Base-by-base conservation (phyloP, 2,888 invertebrate genomes). In the Sialis fuliginosa region DNA sequence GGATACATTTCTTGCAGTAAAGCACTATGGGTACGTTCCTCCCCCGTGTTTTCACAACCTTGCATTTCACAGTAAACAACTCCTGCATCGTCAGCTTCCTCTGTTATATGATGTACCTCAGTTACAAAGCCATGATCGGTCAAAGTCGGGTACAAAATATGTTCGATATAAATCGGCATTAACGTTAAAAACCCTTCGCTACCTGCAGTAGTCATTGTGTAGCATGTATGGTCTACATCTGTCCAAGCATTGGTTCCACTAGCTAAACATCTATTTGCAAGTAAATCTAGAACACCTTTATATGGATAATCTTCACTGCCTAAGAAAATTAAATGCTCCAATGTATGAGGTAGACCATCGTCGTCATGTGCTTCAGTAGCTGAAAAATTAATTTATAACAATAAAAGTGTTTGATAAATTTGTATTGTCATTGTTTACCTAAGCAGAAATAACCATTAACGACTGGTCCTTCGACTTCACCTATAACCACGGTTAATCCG, bases 61-160 rank as follows among this genome's bases (percentile, higher is more conserved):
- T 90, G 91, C 86, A 92, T 91, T 69, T 95, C 93, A 63, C 88
- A 89, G 62, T 93, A 93, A n/a, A 93, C 91, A 9, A 93, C 89
- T 12, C 95, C 95, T 8, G 84, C 89, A 69, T 95, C 83, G 53
- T 86, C 81, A 0, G 92, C 93, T 49, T 85, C 79, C 0, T 81
- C 85, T 56, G 85, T 88, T 51, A 93, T 72, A 61, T 93, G 92
- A 63, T 93, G 90, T 1, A 95, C 91, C 68, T 93, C 93, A 0
- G 92, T 93, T 32, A 79, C 68, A 60, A 79, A 93, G 3, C 78
- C 88, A 52, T 84, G 72, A 53, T 90, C 84, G 34, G 80, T 82
- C 12, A 93, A 69, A 5, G 81, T 80, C 0, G 93, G 92, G 57
- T 81, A 80, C 41, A 93, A 68, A 53, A 93, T 79, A 60, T 95